phyloP scores from a whole-genome alignment of 2,888 invertebrate species.

The Gymnosoma rotundatum region DNA sequence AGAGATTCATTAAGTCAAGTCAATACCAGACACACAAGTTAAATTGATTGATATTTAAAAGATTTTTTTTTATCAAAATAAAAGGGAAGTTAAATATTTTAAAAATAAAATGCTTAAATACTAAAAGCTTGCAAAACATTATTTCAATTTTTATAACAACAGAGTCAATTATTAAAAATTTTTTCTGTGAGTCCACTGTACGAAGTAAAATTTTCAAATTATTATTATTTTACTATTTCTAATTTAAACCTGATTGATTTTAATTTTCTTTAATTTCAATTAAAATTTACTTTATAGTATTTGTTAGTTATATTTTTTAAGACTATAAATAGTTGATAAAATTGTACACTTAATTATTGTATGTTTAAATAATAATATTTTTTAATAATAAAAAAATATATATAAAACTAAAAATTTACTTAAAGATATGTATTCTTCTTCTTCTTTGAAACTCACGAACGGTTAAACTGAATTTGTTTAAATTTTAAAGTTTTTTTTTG shows the following conservation, averaged over 20 bases:
- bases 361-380: not conserved
- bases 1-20: not conserved
- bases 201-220: constrained; percentile 66
- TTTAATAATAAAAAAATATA: not conserved
- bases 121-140: too few relatives aligned
- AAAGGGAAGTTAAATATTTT: too few relatives aligned
- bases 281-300: constrained; percentile 26
- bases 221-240: constrained; percentile 37
- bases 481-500: too few relatives aligned
- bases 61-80: not conserved
- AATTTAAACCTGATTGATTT: not conserved
- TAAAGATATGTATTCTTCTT: too few relatives aligned
- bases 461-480: too few relatives aligned
- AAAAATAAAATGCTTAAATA: not conserved
- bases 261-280: not conserved
- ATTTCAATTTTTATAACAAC: too few relatives aligned
- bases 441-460: too few relatives aligned
- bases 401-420: not conserved
- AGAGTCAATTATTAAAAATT: too few relatives aligned
- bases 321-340: constrained; percentile 39
- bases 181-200: not conserved
- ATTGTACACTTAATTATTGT: constrained; percentile 14
- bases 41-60: not conserved
- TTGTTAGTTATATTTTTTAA: constrained; percentile 53
- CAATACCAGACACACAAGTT: not conserved